phyloP scores from a whole-genome alignment of 2,797 vertebrate species.

The Synanceia verrucosa region DNA sequence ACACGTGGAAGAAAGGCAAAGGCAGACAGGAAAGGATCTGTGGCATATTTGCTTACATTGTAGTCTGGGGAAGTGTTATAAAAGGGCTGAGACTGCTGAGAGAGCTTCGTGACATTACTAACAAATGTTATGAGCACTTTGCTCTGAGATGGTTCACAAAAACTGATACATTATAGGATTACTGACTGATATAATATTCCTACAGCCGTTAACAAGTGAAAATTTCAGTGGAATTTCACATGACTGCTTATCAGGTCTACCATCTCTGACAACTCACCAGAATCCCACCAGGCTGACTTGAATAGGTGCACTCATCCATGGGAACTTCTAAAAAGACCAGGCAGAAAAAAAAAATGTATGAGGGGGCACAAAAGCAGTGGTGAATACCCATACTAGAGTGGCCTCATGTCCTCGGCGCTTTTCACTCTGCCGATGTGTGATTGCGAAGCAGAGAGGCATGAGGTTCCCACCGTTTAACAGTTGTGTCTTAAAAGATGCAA shows the following conservation, averaged over 20 bases:
- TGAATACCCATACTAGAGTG: slow-evolving; percentile 46
- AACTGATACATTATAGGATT: not conserved
- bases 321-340: slow-evolving; percentile 89
- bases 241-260: slow-evolving; percentile 51
- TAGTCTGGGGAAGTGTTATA: not conserved
- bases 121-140: not conserved
- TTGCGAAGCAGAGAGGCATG: slow-evolving; percentile 14
- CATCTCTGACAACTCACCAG: slow-evolving; percentile 89
- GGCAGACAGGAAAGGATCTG: not conserved
- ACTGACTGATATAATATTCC: not conserved
- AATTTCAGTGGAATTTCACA: slow-evolving; percentile 32
- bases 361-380: slow-evolving; percentile 66
- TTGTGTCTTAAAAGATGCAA: not conserved
- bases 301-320: slow-evolving; percentile 98
- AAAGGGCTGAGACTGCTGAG: not conserved
- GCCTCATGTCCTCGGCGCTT: slow-evolving; percentile 48
- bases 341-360: slow-evolving; percentile 52
- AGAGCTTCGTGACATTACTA: not conserved
- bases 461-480: slow-evolving; percentile 14
- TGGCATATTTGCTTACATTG: no score
- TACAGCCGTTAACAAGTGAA: not conserved
- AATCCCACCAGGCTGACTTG: slow-evolving; percentile 97
- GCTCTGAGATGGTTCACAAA: not conserved
- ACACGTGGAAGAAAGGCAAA: not conserved
- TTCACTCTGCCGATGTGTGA: slow-evolving; percentile 42